Conservation (phyloP, 2,888 invertebrate genomes). For the Coecobrya sp. region DNA sequence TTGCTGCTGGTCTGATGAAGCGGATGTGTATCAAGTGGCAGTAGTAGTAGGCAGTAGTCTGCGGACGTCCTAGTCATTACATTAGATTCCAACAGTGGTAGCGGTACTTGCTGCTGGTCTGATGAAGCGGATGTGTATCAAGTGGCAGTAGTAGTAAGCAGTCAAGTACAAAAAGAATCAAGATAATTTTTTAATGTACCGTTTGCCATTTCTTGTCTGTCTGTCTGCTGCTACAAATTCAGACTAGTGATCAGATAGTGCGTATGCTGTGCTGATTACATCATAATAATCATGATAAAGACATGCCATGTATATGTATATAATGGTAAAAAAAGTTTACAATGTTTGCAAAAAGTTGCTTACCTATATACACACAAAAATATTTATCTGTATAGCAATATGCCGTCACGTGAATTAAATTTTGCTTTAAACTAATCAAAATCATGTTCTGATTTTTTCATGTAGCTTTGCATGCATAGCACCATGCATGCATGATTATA, state of each 20-base stretch:
- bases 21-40: constrained; percentile 70
- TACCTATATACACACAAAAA: not conserved
- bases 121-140: constrained; percentile 77
- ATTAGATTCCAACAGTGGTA: not conserved
- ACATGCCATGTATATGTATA: constrained; percentile 32
- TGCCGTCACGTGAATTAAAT: constrained; percentile 6
- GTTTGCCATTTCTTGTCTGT: constrained; percentile 50
- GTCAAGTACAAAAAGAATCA: constrained; percentile 58
- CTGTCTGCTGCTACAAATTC: not conserved
- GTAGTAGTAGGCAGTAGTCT: no score
- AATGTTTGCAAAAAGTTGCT: not conserved
- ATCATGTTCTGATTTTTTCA: constrained; percentile 18
- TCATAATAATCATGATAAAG: constrained; percentile 43
- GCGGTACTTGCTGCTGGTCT: constrained; percentile 5
- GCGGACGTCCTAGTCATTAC: not conserved
- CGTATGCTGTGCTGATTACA: constrained; percentile 34
- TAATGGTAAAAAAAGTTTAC: not conserved
- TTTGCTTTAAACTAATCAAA: constrained; percentile 47
- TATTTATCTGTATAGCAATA: not conserved
- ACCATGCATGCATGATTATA: constrained; percentile 34
- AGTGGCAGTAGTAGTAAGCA: constrained; percentile 34
- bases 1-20: constrained; percentile 59
- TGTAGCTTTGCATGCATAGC: not conserved
- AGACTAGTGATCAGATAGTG: constrained; percentile 18
- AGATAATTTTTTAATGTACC: constrained; percentile 60